Base-by-base conservation (phyloP, 2,113 vertebrate genomes). In the Lampris incognitus region DNA sequence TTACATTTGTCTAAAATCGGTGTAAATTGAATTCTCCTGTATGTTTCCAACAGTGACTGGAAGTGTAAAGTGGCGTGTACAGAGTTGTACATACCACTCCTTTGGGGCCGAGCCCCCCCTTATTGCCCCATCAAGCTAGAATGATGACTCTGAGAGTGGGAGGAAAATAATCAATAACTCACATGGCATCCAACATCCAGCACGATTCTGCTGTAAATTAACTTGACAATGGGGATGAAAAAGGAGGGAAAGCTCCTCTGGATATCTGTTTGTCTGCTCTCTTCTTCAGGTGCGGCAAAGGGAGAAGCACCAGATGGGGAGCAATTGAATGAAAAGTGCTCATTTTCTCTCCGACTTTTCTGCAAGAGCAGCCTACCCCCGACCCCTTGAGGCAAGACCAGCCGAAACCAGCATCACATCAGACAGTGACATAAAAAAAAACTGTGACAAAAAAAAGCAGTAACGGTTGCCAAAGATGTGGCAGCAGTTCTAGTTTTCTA, bases 101-200 rank as follows among this genome's bases (percentile, higher is more conserved):
- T 87, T 72, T 83, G 89, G 90, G 87, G 85, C 74, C 78, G 73
- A 69, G 58, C 78, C 86, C 76, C 83, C 84, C 83, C 76, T 86
- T 76, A 72, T 83, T 87, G 87, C 89, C 89, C 82, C 87, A 89
- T 85, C 87, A 88, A 84, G 83, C 81, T 79, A 42, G 81, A 82
- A 92, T 88, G 92, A 91, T 87, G 88, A 87, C 88, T 91, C 87
- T 80, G 54, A 67, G 81, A 85, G 83, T 68, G 60, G 72, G 72
- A 67, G 81, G 74, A 83, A 93, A 92, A 94, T 95, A 96, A 96
- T 97, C 96, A 96, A 95, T 96, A 96, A 95, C 93, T 90, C 92
- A 94, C 90, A 88, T 82, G 82, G 81, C 88, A 74, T 91, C 93
- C 94, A 92, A 92, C 92, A 93, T 94, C 95, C 90, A 84, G 90